Evolutionary conservation across 1,140 invertebrate species (phyloP), one percentile per base, ranked within the genome.

Genomic region (Anastrepha obliqua): DNA sequence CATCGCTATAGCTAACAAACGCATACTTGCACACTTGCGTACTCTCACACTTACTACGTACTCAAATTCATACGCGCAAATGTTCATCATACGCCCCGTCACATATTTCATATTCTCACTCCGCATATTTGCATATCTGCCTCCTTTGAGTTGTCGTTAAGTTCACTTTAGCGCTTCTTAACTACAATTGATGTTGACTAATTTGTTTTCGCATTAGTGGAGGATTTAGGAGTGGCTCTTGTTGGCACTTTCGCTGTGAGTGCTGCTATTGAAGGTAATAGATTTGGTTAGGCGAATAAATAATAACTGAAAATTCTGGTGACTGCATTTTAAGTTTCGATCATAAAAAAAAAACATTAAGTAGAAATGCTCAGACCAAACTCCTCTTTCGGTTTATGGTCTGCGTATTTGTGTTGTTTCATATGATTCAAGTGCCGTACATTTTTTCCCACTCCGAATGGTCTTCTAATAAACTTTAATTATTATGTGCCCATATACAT

Each of bases 111-210:
- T 8, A 55, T 8, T 55, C 11, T 17, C 8, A 62, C 39, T 15
- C 6, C n/a, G 42, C 67, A 74, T 74, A 74, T 44, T 74, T 47
- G 42, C 67, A 74, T 74, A 42, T 2, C 67, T 74, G 44, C 29
- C 29, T 29, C 29, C 67, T 74, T 47, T 74, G 44, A 74, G 67
- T 17, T 74, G 67, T 74, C 67, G 67, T 47, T 74, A 74, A 74
- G 67, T 44, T 44, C 67, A 47, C 67, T 74, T 74, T 74, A 74
- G 67, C 67, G 39, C 67, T 74, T 44, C 42, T 74, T 42, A 47
- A 74, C 67, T 44, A 74, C 67, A 44, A 74, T 74, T 74, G 67
- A 74, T 74, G 67, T 74, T 74, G 67, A 74, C 42, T 74, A 74
- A 74, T 47, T 74, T 74, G 67, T 11, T 74, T 47, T 29, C 39